Percentiles rank a stretch among this genome's conserved stretches.
Conservation (phyloP, 2,888 invertebrate genomes). For the Nemoura dubitans region DNA sequence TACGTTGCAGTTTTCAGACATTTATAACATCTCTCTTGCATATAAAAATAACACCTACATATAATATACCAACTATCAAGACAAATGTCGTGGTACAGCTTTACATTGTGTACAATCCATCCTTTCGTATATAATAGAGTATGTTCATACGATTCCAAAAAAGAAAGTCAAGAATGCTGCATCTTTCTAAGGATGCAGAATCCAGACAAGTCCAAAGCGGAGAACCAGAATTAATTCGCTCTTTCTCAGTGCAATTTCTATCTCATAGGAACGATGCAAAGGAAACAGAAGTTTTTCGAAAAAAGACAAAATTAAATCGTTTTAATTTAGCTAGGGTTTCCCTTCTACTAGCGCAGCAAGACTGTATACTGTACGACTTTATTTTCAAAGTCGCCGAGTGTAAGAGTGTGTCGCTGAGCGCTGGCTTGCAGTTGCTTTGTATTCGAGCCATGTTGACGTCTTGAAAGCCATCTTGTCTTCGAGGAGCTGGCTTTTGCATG, state of each 20-base stretch:
- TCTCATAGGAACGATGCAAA: background rate
- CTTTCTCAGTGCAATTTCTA: background rate
- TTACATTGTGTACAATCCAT: no score
- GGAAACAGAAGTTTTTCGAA: background rate
- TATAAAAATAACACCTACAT: no score
- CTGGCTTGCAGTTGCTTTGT: background rate
- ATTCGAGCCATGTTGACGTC: background rate
- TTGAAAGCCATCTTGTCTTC: conserved; percentile 22
- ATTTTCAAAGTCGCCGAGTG: background rate
- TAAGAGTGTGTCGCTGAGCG: background rate
- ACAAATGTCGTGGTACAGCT: no score
- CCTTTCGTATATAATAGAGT: background rate
- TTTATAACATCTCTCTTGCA: no score
- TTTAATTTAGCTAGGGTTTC: background rate
- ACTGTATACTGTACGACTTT: background rate
- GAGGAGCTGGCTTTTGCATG: background rate
- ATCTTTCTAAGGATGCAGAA: background rate
- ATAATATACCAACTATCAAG: no score
- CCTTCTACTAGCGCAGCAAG: background rate
- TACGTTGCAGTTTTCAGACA: no score
- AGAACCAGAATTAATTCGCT: background rate
- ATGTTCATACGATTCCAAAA: no score
- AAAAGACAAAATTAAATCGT: background rate
- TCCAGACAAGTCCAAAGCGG: background rate
- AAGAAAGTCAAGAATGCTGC: background rate